Evolutionary conservation across 2,797 vertebrate species (phyloP), one percentile per base, ranked within the genome.

Genomic region (Gymnoscopelus braueri): DNA sequence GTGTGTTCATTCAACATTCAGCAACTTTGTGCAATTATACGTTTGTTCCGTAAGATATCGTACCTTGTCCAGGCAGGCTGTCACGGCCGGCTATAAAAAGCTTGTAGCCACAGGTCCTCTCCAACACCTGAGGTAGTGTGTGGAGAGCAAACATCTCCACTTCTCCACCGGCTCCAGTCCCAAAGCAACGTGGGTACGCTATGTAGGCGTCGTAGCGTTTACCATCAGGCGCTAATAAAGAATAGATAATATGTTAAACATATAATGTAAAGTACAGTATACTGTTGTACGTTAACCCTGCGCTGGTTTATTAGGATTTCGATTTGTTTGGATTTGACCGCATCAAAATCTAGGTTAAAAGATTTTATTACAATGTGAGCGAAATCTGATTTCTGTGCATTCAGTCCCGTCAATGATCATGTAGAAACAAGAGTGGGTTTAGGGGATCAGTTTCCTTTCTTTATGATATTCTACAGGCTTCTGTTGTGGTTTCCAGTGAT

Each of bases 151-250:
- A 98, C 32, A 68, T 84, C 73, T 95, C 93, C 47, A 93, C 84
- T n/a, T 88, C 84, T n/a, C 90, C 78, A n/a, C 85, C 89, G 60
- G 90, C 87, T 11, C 77, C 88, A 3, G 52, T 60, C n/a, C 76
- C 74, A 49, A 69, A 52, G 51, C 88, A 85, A 72, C 90, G 93
- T 3, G 96, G 95, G 80, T 95, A 97, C 0, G 95, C 89, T 68
- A 98, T 91, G 0, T 97, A 98, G 3, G 97, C 97, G 67, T 98
- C 96, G 29, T 96, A 98, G 54, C 87, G 71, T 84, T 96, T 98
- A 48, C 94, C 96, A 82, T 97, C 96, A 48, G 87, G 89, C 85
- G 90, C 96, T 9, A 60, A 9, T 3, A 26, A 35, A 6, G 3
- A 44, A 48, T 1, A 11, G 51, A 29, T 3, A 2, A 32, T 32